Percentiles rank a stretch among this genome's conserved stretches.
Conservation (phyloP, 2,113 vertebrate genomes). For the Cynoglossus semilaevis region DNA sequence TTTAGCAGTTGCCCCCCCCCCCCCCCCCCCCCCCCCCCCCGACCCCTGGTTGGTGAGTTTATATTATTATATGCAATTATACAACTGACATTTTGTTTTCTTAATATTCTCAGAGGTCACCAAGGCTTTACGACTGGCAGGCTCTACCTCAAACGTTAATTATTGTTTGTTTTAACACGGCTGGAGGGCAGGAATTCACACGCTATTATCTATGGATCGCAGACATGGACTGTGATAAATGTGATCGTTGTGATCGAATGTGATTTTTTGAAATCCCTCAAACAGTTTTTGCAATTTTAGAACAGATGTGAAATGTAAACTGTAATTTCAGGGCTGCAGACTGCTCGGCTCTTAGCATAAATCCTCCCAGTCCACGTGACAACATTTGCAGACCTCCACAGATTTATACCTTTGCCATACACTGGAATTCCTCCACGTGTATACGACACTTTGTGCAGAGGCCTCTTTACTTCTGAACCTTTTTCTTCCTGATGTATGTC, state of each 20-base stretch:
- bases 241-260: neutral
- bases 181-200: slow-evolving; percentile 6
- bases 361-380: slow-evolving; percentile 16
- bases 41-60: neutral
- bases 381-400: slow-evolving; percentile 16
- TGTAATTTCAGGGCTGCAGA: slow-evolving; percentile 4
- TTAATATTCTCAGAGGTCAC: slow-evolving; percentile 27
- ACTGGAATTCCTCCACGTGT: slow-evolving; percentile 21
- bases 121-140: slow-evolving; percentile 7
- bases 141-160: slow-evolving; percentile 29
- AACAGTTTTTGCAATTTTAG: neutral
- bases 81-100: slow-evolving; percentile 14
- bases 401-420: slow-evolving; percentile 7
- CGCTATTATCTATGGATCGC: neutral
- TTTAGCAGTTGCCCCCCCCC: neutral
- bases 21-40: too few species aligned
- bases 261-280: neutral
- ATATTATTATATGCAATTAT: neutral
- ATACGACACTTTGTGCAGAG: slow-evolving; percentile 1
- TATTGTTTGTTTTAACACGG: slow-evolving; percentile 2
- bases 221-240: neutral
- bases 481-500: neutral
- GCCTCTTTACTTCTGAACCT: slow-evolving; percentile 5
- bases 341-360: neutral
- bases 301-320: neutral